Conservation (phyloP, 37 sponge, comb jelly and placozoan genomes). For the Amphimedon queenslandica region DNA sequence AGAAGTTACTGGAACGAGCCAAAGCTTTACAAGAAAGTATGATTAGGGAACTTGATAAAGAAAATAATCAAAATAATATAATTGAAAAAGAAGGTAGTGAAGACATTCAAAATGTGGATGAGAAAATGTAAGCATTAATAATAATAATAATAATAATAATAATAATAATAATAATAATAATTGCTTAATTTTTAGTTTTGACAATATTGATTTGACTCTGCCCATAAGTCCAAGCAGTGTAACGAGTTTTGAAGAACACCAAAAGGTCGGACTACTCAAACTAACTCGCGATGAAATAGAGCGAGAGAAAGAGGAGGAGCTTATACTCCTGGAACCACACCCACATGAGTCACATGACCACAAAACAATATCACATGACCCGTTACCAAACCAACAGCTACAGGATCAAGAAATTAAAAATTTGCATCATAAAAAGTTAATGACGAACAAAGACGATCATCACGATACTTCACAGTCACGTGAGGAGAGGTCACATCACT, state of each 20-base stretch:
- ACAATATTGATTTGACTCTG: too few relatives aligned
- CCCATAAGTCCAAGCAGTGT: background rate
- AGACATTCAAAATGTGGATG: too few relatives aligned
- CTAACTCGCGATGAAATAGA: background rate
- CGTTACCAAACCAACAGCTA: background rate
- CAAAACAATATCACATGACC: background rate
- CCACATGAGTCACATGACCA: too few relatives aligned
- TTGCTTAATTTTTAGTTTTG: too few relatives aligned
- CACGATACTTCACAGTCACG: background rate
- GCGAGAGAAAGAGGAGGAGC: background rate
- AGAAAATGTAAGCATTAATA: too few relatives aligned
- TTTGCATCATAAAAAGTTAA: too few relatives aligned
- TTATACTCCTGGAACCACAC: too few relatives aligned
- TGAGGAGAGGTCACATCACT: background rate
- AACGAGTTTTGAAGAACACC: background rate
- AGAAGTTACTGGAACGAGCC: background rate
- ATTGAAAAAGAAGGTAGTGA: too few relatives aligned
- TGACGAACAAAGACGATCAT: background rate
- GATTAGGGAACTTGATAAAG: background rate
- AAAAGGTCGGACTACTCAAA: background rate
- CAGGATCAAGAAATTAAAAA: too few relatives aligned
- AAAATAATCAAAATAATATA: too few relatives aligned
- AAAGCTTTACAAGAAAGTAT: background rate
- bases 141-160: too few relatives aligned
- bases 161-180: too few relatives aligned